A percentile compares a stretch with the other conserved stretches of the same genome.
These are phyloP conservation scores for Gastrophysa polygoni DNA, from an alignment of 2,888 invertebrate genomes.

Conservation along the genomic window DNA sequence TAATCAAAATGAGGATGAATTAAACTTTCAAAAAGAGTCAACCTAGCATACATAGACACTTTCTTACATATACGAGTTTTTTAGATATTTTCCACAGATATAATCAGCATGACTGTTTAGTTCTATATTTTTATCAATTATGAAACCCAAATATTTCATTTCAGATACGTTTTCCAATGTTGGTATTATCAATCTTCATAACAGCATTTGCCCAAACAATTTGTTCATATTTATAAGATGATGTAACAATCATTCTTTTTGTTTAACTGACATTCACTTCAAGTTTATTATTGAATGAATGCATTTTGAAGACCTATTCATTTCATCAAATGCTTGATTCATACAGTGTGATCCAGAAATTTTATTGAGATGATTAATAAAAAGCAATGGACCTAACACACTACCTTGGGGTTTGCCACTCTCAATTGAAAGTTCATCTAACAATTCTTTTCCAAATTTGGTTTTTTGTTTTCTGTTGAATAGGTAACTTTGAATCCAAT, in stretches of 20 bases:
- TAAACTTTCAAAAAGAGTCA: constrained; percentile 1
- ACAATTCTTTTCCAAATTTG: too few species aligned
- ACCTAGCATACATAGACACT: constrained; percentile 12
- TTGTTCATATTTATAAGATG: constrained; percentile 10
- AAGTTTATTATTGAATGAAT: too few species aligned
- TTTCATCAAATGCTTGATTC: too few species aligned
- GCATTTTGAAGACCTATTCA: too few species aligned
- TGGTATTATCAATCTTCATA: constrained; percentile 4
- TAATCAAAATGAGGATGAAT: constrained; percentile 10
- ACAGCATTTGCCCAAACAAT: too few species aligned
- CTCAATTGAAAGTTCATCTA: too few species aligned
- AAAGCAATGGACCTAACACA: neutral
- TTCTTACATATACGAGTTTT: constrained; percentile 7
- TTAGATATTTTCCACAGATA: constrained; percentile 4
- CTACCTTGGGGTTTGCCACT: neutral
- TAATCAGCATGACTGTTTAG: neutral
- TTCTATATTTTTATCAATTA: constrained; percentile 4
- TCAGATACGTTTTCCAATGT: constrained; percentile 6
- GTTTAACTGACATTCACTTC: too few species aligned
- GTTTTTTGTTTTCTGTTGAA: too few species aligned
- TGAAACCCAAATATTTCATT: constrained; percentile 10
- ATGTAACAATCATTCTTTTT: too few species aligned
- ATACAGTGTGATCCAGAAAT: too few species aligned
- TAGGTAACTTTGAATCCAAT: too few species aligned
- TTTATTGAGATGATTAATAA: too few species aligned